A percentile compares a stretch with the other conserved stretches of the same genome.
phyloP scores from a whole-genome alignment of 2,113 vertebrate species.

The Hydropotes inermis region DNA sequence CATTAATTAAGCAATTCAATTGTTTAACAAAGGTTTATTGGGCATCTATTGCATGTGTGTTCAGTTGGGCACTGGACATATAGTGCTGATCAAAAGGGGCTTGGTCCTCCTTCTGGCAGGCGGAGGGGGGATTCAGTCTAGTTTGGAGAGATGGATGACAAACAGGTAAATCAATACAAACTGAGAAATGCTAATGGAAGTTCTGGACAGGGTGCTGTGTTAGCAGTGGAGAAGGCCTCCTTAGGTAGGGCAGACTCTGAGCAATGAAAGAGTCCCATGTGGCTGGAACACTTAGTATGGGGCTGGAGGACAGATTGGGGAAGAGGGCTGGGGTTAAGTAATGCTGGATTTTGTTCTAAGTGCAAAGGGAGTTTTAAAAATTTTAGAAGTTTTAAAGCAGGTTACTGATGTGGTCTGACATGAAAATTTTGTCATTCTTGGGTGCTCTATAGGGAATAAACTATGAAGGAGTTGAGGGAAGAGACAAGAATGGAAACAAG shows the following conservation, averaged over 20 bases:
- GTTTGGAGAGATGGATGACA: neutral
- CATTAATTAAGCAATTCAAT: neutral
- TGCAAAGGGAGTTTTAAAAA: neutral
- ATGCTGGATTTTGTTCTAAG: neutral
- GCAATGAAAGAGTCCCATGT: neutral
- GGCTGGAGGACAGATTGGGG: neutral
- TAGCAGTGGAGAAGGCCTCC: neutral
- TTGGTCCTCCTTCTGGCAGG: neutral
- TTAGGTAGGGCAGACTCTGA: neutral
- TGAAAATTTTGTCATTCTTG: neutral
- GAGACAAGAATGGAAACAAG: neutral
- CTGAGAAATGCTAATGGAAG: neutral
- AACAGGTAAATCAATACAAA: neutral
- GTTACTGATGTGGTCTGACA: neutral
- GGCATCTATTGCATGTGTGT: neutral
- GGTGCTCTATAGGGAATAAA: neutral
- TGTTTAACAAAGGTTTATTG: neutral
- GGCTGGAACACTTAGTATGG: neutral
- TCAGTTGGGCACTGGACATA: neutral
- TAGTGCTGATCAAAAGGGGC: neutral
- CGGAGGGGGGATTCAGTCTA: neutral
- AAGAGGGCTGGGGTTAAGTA: neutral
- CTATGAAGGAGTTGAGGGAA: accelerated
- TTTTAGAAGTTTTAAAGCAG: neutral
- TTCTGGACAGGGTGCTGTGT: neutral